Evolutionary conservation across 2,888 invertebrate species (phyloP).

Genomic region (Unio pictorum): DNA sequence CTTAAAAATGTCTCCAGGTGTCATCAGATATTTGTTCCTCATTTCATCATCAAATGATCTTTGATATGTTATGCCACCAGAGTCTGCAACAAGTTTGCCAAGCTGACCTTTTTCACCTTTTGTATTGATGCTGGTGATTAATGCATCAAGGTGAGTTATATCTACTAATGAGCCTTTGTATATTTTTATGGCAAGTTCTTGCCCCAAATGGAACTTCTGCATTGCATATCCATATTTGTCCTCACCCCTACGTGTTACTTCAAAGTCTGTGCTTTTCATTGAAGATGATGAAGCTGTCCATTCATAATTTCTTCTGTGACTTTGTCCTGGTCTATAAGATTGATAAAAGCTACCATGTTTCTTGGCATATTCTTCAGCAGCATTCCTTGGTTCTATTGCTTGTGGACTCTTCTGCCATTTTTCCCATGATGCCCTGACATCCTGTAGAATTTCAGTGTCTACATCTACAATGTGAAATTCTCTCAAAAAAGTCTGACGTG

Average conservation of each 20-base stretch:
- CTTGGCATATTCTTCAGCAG: slow-evolving; percentile 9
- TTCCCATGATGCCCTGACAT: slow-evolving; percentile 16
- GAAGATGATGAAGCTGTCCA: not conserved
- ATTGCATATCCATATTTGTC: not conserved
- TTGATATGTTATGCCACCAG: slow-evolving; percentile 3
- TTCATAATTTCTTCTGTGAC: slow-evolving; percentile 1
- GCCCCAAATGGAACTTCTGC: not conserved
- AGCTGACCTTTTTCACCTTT: slow-evolving; percentile 1
- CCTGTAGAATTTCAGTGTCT: slow-evolving; percentile 22
- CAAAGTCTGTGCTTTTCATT: too few relatives aligned
- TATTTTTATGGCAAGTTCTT: slow-evolving; percentile 1
- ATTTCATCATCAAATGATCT: not conserved
- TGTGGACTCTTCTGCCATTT: slow-evolving; percentile 17
- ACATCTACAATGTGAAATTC: slow-evolving; percentile 37
- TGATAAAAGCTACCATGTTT: slow-evolving; percentile 1
- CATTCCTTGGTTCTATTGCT: slow-evolving; percentile 5
- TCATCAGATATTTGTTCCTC: not conserved
- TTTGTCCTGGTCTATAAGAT: slow-evolving; percentile 1
- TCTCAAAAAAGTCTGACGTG: not conserved
- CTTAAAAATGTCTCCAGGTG: not conserved
- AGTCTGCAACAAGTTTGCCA: not conserved
- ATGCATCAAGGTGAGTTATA: too few relatives aligned
- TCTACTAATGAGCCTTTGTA: slow-evolving; percentile 9
- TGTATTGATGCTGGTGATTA: too few relatives aligned
- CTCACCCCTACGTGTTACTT: too few relatives aligned